These are phyloP conservation scores for Centrocercus urophasianus DNA, from an alignment of 2,113 vertebrate species.

Conservation along the genomic window DNA sequence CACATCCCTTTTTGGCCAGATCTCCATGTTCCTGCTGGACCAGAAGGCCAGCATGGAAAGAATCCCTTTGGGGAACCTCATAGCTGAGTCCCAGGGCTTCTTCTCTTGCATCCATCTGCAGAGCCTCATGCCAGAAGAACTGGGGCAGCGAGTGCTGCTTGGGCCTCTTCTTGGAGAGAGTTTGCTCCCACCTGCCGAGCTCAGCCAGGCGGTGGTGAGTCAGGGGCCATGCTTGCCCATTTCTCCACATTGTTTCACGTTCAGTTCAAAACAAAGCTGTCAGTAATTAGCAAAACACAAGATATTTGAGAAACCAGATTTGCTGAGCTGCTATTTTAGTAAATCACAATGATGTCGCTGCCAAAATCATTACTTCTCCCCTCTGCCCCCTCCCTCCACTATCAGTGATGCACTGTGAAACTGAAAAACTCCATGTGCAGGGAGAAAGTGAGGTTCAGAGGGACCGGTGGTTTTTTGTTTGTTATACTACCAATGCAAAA, in stretches of 20 bases:
- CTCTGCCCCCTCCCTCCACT: not conserved
- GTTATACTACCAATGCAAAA: slow-evolving; percentile 38
- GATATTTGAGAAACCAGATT: slow-evolving; percentile 77
- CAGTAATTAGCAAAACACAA: slow-evolving; percentile 79
- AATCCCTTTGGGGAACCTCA: not conserved
- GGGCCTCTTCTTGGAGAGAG: slow-evolving; percentile 41
- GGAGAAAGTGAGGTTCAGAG: slow-evolving; percentile 72
- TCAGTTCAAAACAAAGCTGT: slow-evolving; percentile 78
- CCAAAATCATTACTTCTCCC: slow-evolving; percentile 71
- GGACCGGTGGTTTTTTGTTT: slow-evolving; percentile 43
- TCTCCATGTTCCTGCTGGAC: not conserved
- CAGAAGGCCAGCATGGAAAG: not conserved
- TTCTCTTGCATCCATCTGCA: slow-evolving; percentile 22
- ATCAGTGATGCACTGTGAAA: slow-evolving; percentile 54
- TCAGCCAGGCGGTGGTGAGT: slow-evolving; percentile 63
- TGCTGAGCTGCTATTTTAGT: slow-evolving; percentile 76
- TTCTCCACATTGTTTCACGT: slow-evolving; percentile 73
- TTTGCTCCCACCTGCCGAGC: slow-evolving; percentile 71
- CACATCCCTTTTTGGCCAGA: not conserved
- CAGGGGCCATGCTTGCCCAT: slow-evolving; percentile 62
- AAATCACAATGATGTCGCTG: slow-evolving; percentile 60
- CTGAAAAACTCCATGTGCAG: slow-evolving; percentile 39
- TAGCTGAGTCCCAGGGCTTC: not conserved
- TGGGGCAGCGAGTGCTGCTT: slow-evolving; percentile 26
- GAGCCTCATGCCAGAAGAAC: slow-evolving; percentile 8